A percentile compares a stretch with the other conserved stretches of the same genome.
phyloP scores from a whole-genome alignment of 2,113 vertebrate genomes.

The Anolis carolinensis region DNA sequence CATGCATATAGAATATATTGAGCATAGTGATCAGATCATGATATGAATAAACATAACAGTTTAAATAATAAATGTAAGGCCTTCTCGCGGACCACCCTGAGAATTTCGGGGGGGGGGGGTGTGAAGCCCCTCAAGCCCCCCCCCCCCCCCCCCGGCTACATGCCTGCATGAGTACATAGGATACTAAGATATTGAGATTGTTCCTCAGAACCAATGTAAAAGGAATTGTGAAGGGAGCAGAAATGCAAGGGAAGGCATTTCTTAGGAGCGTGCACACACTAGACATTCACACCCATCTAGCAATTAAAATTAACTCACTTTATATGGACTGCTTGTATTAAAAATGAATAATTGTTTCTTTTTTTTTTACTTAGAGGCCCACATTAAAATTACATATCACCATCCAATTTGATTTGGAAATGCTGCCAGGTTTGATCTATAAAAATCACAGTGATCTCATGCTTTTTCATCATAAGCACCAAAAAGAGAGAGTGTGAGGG shows the following conservation, averaged over 20 bases:
- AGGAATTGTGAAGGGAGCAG: background rate
- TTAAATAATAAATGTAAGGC: too few species aligned
- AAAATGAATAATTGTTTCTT: slow-evolving; percentile 73
- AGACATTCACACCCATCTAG: slow-evolving; percentile 22
- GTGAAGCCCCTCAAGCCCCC: too few species aligned
- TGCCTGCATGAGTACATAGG: too few species aligned
- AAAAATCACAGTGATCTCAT: slow-evolving; percentile 73
- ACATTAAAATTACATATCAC: slow-evolving; percentile 72
- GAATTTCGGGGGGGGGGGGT: too few species aligned
- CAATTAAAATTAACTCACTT: slow-evolving; percentile 58
- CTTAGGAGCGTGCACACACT: background rate
- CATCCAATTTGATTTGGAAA: slow-evolving; percentile 69
- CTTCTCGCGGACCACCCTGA: too few species aligned
- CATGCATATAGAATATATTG: too few species aligned
- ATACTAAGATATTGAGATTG: background rate
- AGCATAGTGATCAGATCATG: too few species aligned
- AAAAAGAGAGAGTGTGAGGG: slow-evolving; percentile 60
- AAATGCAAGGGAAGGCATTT: background rate
- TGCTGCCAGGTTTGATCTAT: slow-evolving; percentile 69
- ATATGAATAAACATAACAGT: too few species aligned
- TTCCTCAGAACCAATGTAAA: background rate
- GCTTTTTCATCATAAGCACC: slow-evolving; percentile 72
- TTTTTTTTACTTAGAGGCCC: slow-evolving; percentile 71
- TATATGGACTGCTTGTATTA: slow-evolving; percentile 49
- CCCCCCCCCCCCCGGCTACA: too few species aligned